Conservation (phyloP, 2,113 vertebrate species). For the Cynopterus brachyotis region DNA sequence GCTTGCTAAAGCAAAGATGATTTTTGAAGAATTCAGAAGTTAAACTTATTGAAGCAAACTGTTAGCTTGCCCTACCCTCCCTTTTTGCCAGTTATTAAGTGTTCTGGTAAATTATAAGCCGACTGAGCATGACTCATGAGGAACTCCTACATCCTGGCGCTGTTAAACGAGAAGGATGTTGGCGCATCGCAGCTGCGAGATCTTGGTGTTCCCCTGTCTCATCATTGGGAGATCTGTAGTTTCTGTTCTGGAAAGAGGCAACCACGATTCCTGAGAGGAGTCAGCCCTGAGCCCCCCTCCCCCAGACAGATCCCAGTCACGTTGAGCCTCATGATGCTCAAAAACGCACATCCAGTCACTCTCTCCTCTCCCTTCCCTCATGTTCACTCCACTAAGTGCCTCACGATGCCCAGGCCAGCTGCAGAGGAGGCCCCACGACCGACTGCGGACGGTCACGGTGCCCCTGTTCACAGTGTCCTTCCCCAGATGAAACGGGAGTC, state of each 20-base stretch:
- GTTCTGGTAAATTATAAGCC: constrained; percentile 40
- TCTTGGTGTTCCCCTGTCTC: not conserved
- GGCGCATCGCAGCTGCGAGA: not conserved
- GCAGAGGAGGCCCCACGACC: not conserved
- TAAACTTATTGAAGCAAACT: not conserved
- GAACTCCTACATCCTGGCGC: not conserved
- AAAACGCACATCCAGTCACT: not conserved
- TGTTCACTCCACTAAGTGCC: not conserved
- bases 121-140: constrained; percentile 21
- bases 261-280: not conserved
- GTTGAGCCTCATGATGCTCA: not conserved
- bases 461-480: not conserved
- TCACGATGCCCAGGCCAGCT: not conserved
- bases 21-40: not conserved
- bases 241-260: not conserved
- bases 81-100: not conserved
- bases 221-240: not conserved
- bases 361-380: not conserved
- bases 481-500: not conserved
- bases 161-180: not conserved
- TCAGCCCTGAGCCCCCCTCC: not conserved
- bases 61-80: no score
- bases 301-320: not conserved
- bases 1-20: not conserved
- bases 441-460: accelerated